Evolutionary conservation across 2,113 vertebrate species (phyloP).

Genomic region (Circaetus gallicus): DNA sequence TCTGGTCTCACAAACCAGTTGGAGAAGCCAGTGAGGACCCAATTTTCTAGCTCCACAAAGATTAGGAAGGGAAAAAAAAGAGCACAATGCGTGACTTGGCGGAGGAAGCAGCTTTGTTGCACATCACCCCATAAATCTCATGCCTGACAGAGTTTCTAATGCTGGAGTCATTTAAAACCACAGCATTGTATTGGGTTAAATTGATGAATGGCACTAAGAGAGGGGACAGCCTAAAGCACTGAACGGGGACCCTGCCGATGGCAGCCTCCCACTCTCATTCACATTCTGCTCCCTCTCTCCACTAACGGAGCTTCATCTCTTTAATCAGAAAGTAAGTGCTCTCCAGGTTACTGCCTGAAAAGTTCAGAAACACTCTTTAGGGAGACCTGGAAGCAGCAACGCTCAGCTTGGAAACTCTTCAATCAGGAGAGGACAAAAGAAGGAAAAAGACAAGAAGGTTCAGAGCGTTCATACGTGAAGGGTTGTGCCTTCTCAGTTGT

Average conservation of each 20-base stretch:
- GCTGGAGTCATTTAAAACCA: slow-evolving; percentile 36
- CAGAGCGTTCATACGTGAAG: background rate
- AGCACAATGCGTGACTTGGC: background rate
- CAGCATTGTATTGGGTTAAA: slow-evolving; percentile 18
- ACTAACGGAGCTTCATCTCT: background rate
- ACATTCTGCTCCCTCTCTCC: slow-evolving; percentile 1
- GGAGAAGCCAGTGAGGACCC: background rate
- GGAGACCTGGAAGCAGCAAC: background rate
- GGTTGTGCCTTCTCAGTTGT: background rate
- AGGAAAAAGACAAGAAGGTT: background rate
- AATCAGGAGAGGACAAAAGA: background rate
- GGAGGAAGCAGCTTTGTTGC: background rate
- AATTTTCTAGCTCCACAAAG: background rate
- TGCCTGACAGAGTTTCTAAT: slow-evolving; percentile 34
- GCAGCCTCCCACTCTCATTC: background rate
- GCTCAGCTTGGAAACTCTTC: background rate
- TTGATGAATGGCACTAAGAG: slow-evolving; percentile 33
- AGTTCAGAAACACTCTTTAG: background rate
- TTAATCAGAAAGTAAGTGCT: slow-evolving; percentile 9
- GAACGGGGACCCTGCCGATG: background rate
- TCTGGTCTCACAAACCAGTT: background rate
- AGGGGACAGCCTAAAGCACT: background rate
- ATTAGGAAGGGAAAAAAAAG: background rate
- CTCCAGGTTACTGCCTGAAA: background rate
- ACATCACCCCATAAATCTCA: slow-evolving; percentile 44